Percentiles rank a stretch among this genome's conserved stretches.
Conservation (phyloP, 1,140 invertebrate species). For the Mactra quadrangularis region DNA sequence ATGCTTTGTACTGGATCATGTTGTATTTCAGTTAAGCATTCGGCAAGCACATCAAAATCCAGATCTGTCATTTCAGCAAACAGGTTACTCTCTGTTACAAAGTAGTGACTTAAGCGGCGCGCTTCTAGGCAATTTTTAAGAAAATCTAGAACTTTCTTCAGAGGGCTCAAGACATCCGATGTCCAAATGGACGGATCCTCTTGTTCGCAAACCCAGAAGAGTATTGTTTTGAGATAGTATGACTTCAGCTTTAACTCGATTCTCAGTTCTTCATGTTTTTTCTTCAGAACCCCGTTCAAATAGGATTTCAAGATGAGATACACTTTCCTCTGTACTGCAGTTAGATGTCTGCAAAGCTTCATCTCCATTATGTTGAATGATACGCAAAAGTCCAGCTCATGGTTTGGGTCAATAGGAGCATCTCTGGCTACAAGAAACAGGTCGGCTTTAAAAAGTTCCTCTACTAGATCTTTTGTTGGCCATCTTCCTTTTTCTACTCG, state of each 20-base stretch:
- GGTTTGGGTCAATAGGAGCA: slow-evolving; percentile 23
- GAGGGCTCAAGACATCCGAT: not conserved
- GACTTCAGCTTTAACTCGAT: slow-evolving; percentile 12
- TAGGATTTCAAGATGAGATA: slow-evolving; percentile 43
- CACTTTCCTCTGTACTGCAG: slow-evolving; percentile 2
- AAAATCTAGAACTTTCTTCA: slow-evolving; percentile 1
- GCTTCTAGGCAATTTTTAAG: not conserved
- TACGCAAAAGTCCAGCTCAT: slow-evolving; percentile 23
- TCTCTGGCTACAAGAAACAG: slow-evolving; percentile 19
- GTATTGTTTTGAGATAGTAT: slow-evolving; percentile 27
- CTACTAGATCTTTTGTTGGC: slow-evolving; percentile 15
- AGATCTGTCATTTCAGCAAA: slow-evolving; percentile 1
- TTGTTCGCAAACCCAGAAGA: slow-evolving; percentile 48
- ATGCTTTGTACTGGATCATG: not conserved
- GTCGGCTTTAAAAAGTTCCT: slow-evolving; percentile 29
- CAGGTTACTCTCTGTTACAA: slow-evolving; percentile 9
- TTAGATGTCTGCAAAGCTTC: not conserved
- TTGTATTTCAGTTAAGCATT: slow-evolving; percentile 2
- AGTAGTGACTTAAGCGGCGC: slow-evolving; percentile 3
- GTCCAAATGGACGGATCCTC: not conserved
- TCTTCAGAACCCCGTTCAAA: slow-evolving; percentile 19
- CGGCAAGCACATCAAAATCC: not conserved
- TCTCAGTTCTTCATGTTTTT: not conserved
- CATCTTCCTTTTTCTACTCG: slow-evolving; percentile 30
- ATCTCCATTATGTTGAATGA: slow-evolving; percentile 27